phyloP scores from a whole-genome alignment of 2,797 vertebrate species.

The Moxostoma hubbsi region DNA sequence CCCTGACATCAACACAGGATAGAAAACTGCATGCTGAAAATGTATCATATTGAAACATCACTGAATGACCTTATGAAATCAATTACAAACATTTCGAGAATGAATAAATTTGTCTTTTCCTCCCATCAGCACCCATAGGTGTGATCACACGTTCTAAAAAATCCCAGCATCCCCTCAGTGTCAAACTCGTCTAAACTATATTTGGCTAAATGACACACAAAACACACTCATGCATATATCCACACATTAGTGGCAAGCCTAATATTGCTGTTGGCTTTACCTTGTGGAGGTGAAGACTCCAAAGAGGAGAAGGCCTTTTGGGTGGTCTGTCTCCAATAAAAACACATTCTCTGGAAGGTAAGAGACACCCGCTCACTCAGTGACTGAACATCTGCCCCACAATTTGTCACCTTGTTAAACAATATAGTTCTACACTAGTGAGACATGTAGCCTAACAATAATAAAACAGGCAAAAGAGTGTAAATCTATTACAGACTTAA shows the following conservation, averaged over 20 bases:
- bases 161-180: background rate
- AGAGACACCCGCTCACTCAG: conserved; percentile 23
- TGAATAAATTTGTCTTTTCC: background rate
- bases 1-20: no score
- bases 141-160: conserved; percentile 18
- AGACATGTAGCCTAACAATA: background rate
- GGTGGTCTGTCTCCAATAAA: conserved; percentile 93
- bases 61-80: no score
- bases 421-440: background rate
- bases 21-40: background rate
- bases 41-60: background rate
- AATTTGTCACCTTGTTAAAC: background rate
- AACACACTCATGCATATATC: conserved; percentile 7
- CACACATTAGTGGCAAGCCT: background rate
- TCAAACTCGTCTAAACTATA: background rate
- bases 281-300: conserved; percentile 97
- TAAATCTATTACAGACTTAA: conserved; percentile 1
- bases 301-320: conserved; percentile 90
- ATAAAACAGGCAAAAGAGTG: conserved; percentile 27
- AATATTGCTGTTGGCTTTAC: conserved; percentile 70
- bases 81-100: background rate
- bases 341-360: conserved; percentile 90
- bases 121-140: background rate
- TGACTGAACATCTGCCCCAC: conserved; percentile 8
- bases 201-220: conserved; percentile 15